phyloP scores from a whole-genome alignment of 2,888 invertebrate genomes.

The Tetramorium bicarinatum region DNA sequence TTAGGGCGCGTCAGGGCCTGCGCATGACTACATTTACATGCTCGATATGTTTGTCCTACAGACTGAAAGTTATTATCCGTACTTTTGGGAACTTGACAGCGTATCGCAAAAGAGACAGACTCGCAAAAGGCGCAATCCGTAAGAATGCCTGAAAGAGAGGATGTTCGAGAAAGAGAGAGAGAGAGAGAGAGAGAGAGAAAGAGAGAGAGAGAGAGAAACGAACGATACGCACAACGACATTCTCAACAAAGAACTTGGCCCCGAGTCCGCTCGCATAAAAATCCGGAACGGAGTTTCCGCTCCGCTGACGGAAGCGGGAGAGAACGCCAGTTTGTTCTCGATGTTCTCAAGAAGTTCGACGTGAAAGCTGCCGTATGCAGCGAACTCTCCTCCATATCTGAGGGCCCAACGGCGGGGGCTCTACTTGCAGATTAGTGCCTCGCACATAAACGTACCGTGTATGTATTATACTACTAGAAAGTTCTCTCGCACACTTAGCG shows the following conservation, averaged over 20 bases:
- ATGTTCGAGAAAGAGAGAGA: neutral
- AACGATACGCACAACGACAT: conserved; percentile 22
- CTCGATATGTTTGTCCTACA: conserved; percentile 32
- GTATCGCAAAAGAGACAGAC: neutral
- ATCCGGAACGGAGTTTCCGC: conserved; percentile 5
- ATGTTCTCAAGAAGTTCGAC: conserved; percentile 44
- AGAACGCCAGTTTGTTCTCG: neutral
- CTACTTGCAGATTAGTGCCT: conserved; percentile 48
- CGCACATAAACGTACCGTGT: conserved; percentile 39
- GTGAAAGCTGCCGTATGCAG: conserved; percentile 16
- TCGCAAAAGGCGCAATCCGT: neutral
- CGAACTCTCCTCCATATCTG: conserved; percentile 19
- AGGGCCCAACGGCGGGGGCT: neutral
- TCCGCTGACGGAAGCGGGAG: neutral
- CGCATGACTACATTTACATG: conserved; percentile 38
- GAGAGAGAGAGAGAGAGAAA: neutral
- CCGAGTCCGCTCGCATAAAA: conserved; percentile 12
- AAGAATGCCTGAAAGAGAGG: conserved; percentile 11
- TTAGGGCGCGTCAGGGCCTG: conserved; percentile 10
- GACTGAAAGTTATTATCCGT: conserved; percentile 39
- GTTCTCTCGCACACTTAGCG: conserved; percentile 29
- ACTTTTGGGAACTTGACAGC: conserved; percentile 16
- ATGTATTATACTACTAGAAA: conserved; percentile 39
- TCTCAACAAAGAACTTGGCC: conserved; percentile 40
- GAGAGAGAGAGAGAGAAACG: neutral